phyloP scores from a whole-genome alignment of 2,113 vertebrate species.

The Bos taurus region ARS-UCD2.0 NC_037337.1:73649501-73650000 shows the following conservation, averaged over 20 bases:
- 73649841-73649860: not conserved
- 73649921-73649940: not conserved
- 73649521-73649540: slow-evolving; percentile 3
- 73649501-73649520: not conserved
- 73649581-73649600: not conserved
- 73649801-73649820: not conserved
- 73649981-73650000: not conserved
- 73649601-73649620: not conserved
- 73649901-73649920: not conserved
- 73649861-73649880: not conserved
- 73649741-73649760: not conserved
- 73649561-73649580: not conserved
- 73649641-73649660: not conserved
- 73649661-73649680: not conserved
- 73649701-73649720: not conserved
- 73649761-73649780: not conserved
- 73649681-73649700: not conserved
- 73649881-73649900: not conserved
- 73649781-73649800: not conserved
- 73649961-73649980: not conserved
- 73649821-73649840: not conserved
- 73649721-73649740: not conserved
- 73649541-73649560: not conserved
- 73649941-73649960: not conserved
- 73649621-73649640: not conserved